Evolutionary conservation across 2,113 vertebrate genomes (phyloP), one percentile per base, ranked within the genome.

Genomic region (Serilophus lunatus): DNA sequence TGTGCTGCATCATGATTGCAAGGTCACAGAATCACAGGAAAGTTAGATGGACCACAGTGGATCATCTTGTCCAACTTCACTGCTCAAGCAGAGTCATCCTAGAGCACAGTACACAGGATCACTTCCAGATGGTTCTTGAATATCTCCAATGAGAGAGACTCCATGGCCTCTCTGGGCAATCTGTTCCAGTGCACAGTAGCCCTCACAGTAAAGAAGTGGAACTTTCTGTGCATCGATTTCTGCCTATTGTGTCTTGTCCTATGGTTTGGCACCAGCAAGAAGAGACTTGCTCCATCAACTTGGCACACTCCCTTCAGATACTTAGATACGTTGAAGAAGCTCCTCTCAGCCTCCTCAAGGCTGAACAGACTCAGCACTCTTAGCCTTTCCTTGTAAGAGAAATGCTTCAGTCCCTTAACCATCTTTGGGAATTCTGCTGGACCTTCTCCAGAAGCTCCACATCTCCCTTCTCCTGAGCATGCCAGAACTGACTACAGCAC

Each of bases 1-100:
- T 61, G 20, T 90, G 59, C 44, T 65, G 15, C 31, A 56, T 18
- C 44, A 60, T 29, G 42, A 44, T 44, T 16, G 17, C 42, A 44
- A 16, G 17, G 45, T 51, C 56, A 42, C 50, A 47, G 22, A 74
- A 40, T 25, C 53, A 60, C 12, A 45, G 38, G 36, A 18, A 9
- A 8, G 17, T 22, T 42, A 4, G 2, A 64, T 13, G 12, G 6
- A 35, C 7, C 35, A 50, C 25, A 42, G 7, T 1, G 14, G 2
- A 1, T 35, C 29, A 42, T 29, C 56, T 54, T 29, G 19, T 63
- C 33, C 12, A 12, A 15, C 14, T 9, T 69, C 33, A 36, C 64
- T 44, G 26, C 38, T 35, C 33, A 36, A 33, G 22, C 33, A 44
- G 38, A 28, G 7, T 36, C 6, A 60, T 60, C 45, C 38, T 0